phyloP scores from a whole-genome alignment of 2,113 vertebrate species.

The Leptocoma aspasia region DNA sequence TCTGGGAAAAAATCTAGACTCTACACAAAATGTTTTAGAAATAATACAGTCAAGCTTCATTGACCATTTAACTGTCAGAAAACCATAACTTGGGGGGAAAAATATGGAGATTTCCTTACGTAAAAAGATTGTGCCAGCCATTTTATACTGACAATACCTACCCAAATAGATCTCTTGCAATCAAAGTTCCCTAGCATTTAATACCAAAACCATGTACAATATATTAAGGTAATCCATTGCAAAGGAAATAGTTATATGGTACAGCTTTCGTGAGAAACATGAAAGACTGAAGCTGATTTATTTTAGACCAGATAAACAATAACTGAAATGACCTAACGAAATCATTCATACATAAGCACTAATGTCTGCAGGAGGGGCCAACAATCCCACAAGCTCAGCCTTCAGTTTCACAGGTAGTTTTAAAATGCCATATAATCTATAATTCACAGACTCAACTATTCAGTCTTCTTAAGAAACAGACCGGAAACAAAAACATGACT shows the following conservation, averaged over 20 bases:
- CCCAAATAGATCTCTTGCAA: not conserved
- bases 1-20: not conserved
- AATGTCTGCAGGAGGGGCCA: slow-evolving; percentile 43
- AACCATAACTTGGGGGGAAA: not conserved
- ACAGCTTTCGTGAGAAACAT: not conserved
- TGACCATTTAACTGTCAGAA: not conserved
- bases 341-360: not conserved
- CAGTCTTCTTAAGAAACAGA: not conserved
- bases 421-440: not conserved
- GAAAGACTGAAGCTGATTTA: not conserved
- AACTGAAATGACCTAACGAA: not conserved
- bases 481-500: not conserved
- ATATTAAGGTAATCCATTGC: not conserved
- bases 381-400: slow-evolving; percentile 18
- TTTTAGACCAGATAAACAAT: slow-evolving; percentile 3
- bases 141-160: slow-evolving; percentile 26
- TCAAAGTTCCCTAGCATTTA: not conserved
- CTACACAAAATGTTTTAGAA: not conserved
- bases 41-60: not conserved
- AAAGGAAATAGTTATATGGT: not conserved
- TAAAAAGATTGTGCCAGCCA: not conserved
- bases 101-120: not conserved
- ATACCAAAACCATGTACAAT: not conserved
- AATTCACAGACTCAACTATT: not conserved
- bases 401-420: slow-evolving; percentile 25